Base-by-base conservation (phyloP, 2,888 invertebrate species). In the Mayetiola destructor region DNA sequence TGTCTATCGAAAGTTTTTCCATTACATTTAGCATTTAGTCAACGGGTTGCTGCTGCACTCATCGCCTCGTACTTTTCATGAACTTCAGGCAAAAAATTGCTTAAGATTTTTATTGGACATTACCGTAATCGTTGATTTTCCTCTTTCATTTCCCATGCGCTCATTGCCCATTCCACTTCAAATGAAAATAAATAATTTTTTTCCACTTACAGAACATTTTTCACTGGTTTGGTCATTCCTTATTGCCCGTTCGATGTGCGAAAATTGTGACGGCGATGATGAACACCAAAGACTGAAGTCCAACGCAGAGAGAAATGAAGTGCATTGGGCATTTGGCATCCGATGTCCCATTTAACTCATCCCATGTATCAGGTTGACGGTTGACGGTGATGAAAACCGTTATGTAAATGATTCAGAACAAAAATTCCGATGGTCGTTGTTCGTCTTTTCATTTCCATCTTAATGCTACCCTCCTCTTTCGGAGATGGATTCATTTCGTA, bases 41-140 rank as follows among this genome's bases (percentile, higher is more conserved):
- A n/a, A n/a, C n/a, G n/a, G n/a, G n/a, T n/a, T n/a, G n/a, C n/a
- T n/a, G n/a, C n/a, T n/a, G n/a, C 16, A 48, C 27, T 23, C 48
- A 27, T 48, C 27, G 48, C 27, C 29, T 27, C 48, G 29, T 48
- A 48, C 29, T 23, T 48, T 27, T 48, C 48, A 27, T 48, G 48
- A 48, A 48, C 27, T 48, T 48, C 48, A 48, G 8, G 48, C 27
- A 48, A 48, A 48, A 48, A 48, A 48, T 48, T 48, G 48, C 48
- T 48, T 48, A 48, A 48, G 48, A 48, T 48, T 48, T 48, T 48
- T 48, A 48, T 48, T 48, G 48, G 48, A 48, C 48, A 48, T 48
- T 48, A 27, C 48, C 48, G 48, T 23, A 48, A 27, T 48, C 48
- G 12, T 48, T 48, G n/a, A n/a, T 48, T 48, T 48, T 48, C 20